Percentiles rank a stretch among this genome's conserved stretches.
phyloP scores from a whole-genome alignment of 2,113 vertebrate species.

The Grus americana region DNA sequence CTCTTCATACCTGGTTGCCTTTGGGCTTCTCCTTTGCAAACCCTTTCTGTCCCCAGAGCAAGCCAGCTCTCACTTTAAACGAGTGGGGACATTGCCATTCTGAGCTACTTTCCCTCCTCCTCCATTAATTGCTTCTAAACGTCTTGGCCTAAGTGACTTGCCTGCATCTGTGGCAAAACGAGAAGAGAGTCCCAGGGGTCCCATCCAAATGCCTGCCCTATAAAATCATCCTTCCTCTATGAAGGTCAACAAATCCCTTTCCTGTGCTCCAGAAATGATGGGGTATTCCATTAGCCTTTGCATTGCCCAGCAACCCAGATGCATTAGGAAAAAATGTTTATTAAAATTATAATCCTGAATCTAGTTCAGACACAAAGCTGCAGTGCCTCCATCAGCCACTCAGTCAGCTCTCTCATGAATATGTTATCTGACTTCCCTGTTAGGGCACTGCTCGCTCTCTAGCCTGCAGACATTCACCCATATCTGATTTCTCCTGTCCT shows the following conservation, averaged over 20 bases:
- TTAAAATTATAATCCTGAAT: not conserved
- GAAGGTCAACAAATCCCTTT: slow-evolving; percentile 4
- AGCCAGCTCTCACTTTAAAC: not conserved
- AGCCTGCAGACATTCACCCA: not conserved
- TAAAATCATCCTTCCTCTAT: not conserved
- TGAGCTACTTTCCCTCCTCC: not conserved
- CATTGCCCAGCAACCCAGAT: not conserved
- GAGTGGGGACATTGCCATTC: not conserved
- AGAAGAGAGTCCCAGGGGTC: not conserved
- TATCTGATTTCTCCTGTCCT: not conserved
- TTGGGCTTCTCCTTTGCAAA: not conserved
- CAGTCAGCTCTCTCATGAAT: not conserved
- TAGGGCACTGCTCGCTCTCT: not conserved
- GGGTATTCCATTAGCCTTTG: not conserved
- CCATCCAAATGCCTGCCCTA: not conserved
- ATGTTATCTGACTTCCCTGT: not conserved
- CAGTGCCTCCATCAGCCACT: not conserved
- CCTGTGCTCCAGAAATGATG: not conserved
- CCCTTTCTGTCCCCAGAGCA: not conserved
- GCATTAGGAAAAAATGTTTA: not conserved
- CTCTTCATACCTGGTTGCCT: not conserved
- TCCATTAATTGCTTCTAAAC: not conserved
- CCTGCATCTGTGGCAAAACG: not conserved
- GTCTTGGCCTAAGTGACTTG: not conserved
- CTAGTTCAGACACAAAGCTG: not conserved